phyloP scores from a whole-genome alignment of 2,113 vertebrate genomes.

The Oryzias woworae region DNA sequence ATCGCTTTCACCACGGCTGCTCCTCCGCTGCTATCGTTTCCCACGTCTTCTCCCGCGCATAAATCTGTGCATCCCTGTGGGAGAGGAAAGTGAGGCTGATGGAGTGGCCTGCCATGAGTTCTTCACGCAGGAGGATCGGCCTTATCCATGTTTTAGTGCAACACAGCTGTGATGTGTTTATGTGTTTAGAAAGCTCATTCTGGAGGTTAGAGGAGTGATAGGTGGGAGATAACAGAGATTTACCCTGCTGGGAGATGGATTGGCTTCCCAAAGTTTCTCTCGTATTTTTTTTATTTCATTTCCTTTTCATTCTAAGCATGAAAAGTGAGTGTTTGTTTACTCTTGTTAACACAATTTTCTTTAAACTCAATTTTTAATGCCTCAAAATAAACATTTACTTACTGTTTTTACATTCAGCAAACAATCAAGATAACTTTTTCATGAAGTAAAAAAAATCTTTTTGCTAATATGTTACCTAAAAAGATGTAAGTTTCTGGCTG shows the following conservation, averaged over 20 bases:
- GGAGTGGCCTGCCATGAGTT: slow-evolving; percentile 20
- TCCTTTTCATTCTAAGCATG: too few species aligned
- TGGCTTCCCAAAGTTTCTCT: slow-evolving; percentile 17
- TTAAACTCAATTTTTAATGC: too few species aligned
- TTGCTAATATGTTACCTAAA: too few species aligned
- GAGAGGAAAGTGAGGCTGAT: slow-evolving; percentile 34
- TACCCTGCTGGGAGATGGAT: slow-evolving; percentile 26
- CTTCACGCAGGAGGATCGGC: slow-evolving; percentile 6
- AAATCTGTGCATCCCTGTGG: slow-evolving; percentile 36
- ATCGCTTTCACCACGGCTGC: slow-evolving; percentile 1
- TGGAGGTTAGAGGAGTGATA: slow-evolving; percentile 34
- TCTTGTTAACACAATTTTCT: too few species aligned
- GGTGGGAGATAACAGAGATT: slow-evolving; percentile 27
- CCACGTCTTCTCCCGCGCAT: slow-evolving; percentile 15
- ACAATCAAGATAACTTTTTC: too few species aligned
- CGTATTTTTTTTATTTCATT: background rate
- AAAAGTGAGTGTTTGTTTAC: too few species aligned
- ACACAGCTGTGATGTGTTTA: slow-evolving; percentile 26
- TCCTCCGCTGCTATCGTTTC: slow-evolving; percentile 23
- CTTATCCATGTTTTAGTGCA: slow-evolving; percentile 33
- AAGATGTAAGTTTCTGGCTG: too few species aligned
- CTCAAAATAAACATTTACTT: too few species aligned
- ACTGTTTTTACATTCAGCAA: too few species aligned
- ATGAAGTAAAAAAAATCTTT: too few species aligned
- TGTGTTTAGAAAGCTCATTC: slow-evolving; percentile 41